phyloP scores from a whole-genome alignment of 2,113 vertebrate species.

The Puma concolor region DNA sequence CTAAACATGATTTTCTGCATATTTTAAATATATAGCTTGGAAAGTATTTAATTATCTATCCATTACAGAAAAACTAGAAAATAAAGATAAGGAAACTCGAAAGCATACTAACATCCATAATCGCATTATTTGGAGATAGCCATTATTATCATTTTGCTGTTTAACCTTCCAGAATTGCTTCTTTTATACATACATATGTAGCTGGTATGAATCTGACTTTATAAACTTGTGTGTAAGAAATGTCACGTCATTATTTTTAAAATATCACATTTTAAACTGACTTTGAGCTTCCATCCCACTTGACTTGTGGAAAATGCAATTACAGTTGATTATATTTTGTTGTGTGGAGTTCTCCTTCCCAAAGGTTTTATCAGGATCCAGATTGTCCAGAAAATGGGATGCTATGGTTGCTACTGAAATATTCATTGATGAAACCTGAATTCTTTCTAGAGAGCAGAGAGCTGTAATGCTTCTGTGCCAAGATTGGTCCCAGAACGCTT shows the following conservation, averaged over 20 bases:
- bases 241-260: not conserved
- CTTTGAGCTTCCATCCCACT: not conserved
- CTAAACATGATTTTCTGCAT: not conserved
- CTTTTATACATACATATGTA: not conserved
- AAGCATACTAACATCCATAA: not conserved
- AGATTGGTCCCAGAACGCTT: not conserved
- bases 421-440: not conserved
- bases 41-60: constrained; percentile 9
- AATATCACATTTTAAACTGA: not conserved
- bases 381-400: not conserved
- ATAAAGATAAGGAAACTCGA: not conserved
- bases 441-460: not conserved
- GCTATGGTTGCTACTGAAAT: not conserved
- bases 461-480: not conserved
- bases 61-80: constrained; percentile 6
- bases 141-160: not conserved
- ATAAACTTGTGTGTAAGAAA: not conserved
- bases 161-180: constrained; percentile 16
- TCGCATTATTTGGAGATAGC: not conserved
- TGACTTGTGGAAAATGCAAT: not conserved
- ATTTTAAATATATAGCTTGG: constrained; percentile 7
- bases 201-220: not conserved
- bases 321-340: not conserved
- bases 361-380: not conserved
- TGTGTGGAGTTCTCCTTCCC: not conserved